Conservation (phyloP, 2,113 vertebrate species). For the Eira barbara region DNA sequence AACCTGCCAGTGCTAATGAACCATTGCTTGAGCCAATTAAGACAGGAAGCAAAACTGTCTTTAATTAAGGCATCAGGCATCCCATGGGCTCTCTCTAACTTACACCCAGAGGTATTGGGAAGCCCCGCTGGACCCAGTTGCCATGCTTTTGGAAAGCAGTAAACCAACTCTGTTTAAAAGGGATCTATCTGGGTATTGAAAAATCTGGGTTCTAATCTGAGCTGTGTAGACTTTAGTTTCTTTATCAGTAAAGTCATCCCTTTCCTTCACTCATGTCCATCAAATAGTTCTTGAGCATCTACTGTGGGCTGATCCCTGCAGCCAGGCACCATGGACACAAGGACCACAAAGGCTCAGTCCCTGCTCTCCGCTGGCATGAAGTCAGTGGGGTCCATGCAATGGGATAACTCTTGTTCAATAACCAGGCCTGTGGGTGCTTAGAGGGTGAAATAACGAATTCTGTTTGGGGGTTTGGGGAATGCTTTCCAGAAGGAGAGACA, state of each 20-base stretch:
- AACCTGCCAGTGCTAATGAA: constrained; percentile 66
- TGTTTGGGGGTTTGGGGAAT: not conserved
- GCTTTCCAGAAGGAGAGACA: not conserved
- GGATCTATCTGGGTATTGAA: not conserved
- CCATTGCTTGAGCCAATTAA: constrained; percentile 73
- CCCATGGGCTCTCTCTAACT: constrained; percentile 58
- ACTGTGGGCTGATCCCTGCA: not conserved
- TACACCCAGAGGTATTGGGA: not conserved
- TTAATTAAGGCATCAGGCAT: constrained; percentile 64
- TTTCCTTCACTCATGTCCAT: not conserved
- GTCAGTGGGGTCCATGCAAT: not conserved
- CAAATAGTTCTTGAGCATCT: not conserved
- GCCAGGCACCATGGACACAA: not conserved
- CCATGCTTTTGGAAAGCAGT: not conserved
- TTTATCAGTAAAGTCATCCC: not conserved
- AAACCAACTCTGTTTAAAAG: constrained; percentile 27
- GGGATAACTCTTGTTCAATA: not conserved
- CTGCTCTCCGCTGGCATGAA: not conserved
- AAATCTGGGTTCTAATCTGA: not conserved
- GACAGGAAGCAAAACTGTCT: constrained; percentile 69
- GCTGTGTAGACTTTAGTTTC: not conserved
- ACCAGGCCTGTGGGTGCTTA: not conserved
- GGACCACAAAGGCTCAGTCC: not conserved
- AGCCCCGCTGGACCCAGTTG: constrained; percentile 20
- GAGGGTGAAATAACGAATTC: not conserved